Evolutionary conservation across 30 jellyfish, hydroid and myxozoan species (phyloP), one percentile per base, ranked within the genome.

Genomic region (Sanderia malayensis): DNA sequence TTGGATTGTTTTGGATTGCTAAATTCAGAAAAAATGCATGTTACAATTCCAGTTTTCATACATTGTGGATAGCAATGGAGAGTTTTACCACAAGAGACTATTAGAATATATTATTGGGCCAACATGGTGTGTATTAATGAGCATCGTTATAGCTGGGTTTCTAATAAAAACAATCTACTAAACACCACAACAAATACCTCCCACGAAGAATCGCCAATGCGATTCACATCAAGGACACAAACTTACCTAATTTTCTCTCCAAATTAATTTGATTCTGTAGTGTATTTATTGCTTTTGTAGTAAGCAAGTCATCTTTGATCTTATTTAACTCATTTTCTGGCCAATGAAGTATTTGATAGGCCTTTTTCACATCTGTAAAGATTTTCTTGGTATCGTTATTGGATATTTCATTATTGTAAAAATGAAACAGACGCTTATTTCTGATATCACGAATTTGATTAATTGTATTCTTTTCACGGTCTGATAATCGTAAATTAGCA

Each of bases 221-320:
- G n/a, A n/a, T n/a, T n/a, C n/a, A n/a, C n/a, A n/a, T n/a, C n/a
- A n/a, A n/a, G n/a, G n/a, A n/a, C n/a, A n/a, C n/a, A n/a, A n/a
- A n/a, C n/a, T 18, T 57, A 57, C 69, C 69, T 57, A 1, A 25
- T 57, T 57, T 29, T 29, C 28, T 4, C 31, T 57, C 69, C n/a
- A 15, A 17, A 2, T 57, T 3, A 13, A 57, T 15, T 9, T 25
- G 28, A 17, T 57, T 29, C 22, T 22, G 18, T 19, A 57, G 28
- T 9, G 31, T n/a, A 10, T 57, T 57, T 30, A 57, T 30, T 19
- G 18, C 69, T 57, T 57, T 30, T 10, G 69, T 57, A 2, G 31
- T 29, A 3, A 57, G 22, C 1, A 30, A 15, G 31, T 17, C 31
- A 11, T 18, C 22, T 10, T 57, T 30, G 11, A 57, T 57, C 69